Evolutionary conservation across 2,797 vertebrate species (phyloP).

Genomic region (Triplophysa yarkandensis): DNA sequence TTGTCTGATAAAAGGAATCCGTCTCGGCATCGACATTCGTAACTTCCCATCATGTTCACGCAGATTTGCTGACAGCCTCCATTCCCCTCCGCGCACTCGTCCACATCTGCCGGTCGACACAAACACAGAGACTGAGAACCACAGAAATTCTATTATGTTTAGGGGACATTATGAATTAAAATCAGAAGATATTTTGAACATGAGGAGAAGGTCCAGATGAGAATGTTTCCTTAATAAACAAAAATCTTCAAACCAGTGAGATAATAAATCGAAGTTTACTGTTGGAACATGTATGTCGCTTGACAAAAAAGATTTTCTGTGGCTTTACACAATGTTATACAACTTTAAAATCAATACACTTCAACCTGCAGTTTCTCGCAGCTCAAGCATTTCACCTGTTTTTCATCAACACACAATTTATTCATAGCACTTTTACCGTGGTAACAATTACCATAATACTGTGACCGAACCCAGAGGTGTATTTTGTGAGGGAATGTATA

Average conservation of each 20-base stretch:
- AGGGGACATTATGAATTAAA: too few species aligned
- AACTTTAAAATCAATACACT: neutral
- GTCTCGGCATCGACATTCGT: conserved; percentile 94
- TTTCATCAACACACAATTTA: neutral
- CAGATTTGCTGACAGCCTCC: conserved; percentile 97
- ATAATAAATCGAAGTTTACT: neutral
- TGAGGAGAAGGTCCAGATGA: too few species aligned
- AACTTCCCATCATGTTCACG: conserved; percentile 99
- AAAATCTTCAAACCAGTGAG: neutral
- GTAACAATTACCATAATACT: neutral
- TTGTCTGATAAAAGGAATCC: conserved; percentile 99
- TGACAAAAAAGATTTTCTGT: neutral
- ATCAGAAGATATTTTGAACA: too few species aligned
- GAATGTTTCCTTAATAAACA: neutral
- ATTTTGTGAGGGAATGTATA: too few species aligned
- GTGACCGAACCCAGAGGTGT: neutral
- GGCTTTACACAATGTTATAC: too few species aligned
- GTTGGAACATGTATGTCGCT: neutral
- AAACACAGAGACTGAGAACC: neutral
- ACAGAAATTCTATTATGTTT: neutral
- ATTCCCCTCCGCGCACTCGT: conserved; percentile 93
- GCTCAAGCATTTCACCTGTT: neutral
- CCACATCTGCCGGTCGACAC: conserved; percentile 81
- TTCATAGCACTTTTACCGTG: neutral
- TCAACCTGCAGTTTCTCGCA: neutral